Conservation (phyloP, 2,888 invertebrate genomes). For the Drosophila meridiana region DNA sequence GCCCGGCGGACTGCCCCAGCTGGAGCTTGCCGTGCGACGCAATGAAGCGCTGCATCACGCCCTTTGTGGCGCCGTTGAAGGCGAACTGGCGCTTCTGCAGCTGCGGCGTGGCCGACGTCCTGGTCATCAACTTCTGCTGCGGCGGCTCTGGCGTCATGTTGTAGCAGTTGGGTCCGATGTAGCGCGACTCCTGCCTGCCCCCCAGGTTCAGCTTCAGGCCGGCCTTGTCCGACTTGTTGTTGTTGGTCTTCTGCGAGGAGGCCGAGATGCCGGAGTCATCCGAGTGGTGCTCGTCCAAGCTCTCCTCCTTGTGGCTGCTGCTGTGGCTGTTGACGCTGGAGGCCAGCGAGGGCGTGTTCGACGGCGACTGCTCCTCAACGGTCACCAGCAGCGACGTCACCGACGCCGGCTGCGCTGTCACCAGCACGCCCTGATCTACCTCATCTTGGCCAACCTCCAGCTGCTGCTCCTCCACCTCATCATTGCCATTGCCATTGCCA, state of each 20-base stretch:
- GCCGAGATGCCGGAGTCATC: conserved; percentile 85
- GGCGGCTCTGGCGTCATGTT: conserved; percentile 83
- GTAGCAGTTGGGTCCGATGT: conserved; percentile 83
- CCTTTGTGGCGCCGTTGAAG: conserved; percentile 88
- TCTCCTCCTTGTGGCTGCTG: conserved; percentile 78
- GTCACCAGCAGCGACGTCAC: conserved; percentile 57
- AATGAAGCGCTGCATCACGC: conserved; percentile 94
- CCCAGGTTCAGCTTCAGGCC: conserved; percentile 49
- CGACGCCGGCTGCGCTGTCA: conserved; percentile 64
- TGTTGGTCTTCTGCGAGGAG: conserved; percentile 81
- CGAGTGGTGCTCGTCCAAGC: conserved; percentile 82
- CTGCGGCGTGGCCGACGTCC: conserved; percentile 83
- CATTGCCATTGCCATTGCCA: conserved; percentile 8
- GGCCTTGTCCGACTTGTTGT: conserved; percentile 33
- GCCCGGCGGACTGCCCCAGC: conserved; percentile 43
- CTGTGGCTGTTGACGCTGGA: conserved; percentile 82
- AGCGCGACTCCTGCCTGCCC: conserved; percentile 75
- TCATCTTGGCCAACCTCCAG: conserved; percentile 16
- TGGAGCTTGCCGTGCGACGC: conserved; percentile 91
- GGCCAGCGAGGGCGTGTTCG: conserved; percentile 75
- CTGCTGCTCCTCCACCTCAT: conserved; percentile 28
- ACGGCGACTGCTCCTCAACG: conserved; percentile 75
- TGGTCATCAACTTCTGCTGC: conserved; percentile 83
- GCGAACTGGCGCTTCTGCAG: conserved; percentile 86
- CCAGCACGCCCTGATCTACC: conserved; percentile 40